Conservation (phyloP, 2,888 invertebrate species). For the Chloromyia formosa region DNA sequence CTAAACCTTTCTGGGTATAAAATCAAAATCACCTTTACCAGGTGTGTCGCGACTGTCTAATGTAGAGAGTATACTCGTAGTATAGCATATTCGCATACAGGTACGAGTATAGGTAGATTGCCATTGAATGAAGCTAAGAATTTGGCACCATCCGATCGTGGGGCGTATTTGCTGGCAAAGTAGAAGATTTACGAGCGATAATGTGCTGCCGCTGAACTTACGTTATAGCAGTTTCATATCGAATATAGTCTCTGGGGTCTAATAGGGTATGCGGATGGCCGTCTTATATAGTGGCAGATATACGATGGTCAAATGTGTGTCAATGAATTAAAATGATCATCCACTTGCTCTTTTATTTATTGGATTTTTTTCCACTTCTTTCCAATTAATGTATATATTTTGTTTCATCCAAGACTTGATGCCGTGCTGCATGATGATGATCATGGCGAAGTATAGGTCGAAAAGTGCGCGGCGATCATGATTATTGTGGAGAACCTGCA, state of each 20-base stretch:
- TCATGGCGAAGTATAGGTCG: background rate
- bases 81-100: too few relatives aligned
- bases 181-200: conserved; percentile 8
- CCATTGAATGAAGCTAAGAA: background rate
- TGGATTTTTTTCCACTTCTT: background rate
- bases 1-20: background rate
- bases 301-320: conserved; percentile 12
- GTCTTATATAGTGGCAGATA: too few relatives aligned
- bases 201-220: background rate
- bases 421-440: background rate
- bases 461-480: background rate
- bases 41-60: background rate
- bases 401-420: background rate
- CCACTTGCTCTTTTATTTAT: conserved; percentile 10
- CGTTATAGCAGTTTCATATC: too few relatives aligned
- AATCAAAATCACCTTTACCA: background rate
- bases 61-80: too few relatives aligned
- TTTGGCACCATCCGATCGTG: conserved; percentile 1
- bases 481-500: background rate
- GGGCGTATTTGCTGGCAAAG: background rate
- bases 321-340: conserved; percentile 20
- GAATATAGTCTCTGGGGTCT: too few relatives aligned
- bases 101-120: too few relatives aligned
- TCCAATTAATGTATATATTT: too few relatives aligned
- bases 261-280: too few relatives aligned